phyloP scores from a whole-genome alignment of 2,113 vertebrate genomes.

The Haemorhous mexicanus region DNA sequence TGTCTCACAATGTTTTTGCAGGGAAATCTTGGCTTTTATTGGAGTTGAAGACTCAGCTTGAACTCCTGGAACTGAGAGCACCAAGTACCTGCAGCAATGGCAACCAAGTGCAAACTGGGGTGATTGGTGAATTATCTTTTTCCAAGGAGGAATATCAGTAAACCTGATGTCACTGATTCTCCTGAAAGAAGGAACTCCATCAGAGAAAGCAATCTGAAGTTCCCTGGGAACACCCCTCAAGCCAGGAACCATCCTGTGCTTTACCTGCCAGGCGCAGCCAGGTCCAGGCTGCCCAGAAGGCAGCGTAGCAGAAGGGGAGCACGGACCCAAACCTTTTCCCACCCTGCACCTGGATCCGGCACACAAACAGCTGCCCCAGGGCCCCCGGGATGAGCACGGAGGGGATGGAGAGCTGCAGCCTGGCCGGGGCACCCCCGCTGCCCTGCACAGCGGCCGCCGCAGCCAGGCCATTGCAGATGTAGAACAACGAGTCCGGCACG shows the following conservation, averaged over 20 bases:
- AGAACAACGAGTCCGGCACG: conserved; percentile 81
- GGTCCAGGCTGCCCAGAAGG: conserved; percentile 84
- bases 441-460: conserved; percentile 78
- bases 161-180: background rate
- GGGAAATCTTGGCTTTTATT: background rate
- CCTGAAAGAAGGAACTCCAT: background rate
- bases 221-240: fast-evolving
- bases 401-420: conserved; percentile 77
- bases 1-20: background rate
- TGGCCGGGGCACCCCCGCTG: background rate
- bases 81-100: background rate
- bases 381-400: conserved; percentile 84
- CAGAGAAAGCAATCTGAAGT: background rate
- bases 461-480: conserved; percentile 83
- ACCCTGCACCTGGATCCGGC: conserved; percentile 78
- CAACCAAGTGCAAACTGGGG: background rate
- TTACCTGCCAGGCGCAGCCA: conserved; percentile 88
- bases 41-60: background rate
- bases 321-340: conserved; percentile 77
- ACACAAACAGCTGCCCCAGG: conserved; percentile 80
- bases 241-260: background rate
- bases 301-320: conserved; percentile 80
- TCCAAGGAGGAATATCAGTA: background rate
- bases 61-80: background rate
- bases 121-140: background rate